phyloP scores from a whole-genome alignment of 2,113 vertebrate species.

The Neodontobutis hainanensis region DNA sequence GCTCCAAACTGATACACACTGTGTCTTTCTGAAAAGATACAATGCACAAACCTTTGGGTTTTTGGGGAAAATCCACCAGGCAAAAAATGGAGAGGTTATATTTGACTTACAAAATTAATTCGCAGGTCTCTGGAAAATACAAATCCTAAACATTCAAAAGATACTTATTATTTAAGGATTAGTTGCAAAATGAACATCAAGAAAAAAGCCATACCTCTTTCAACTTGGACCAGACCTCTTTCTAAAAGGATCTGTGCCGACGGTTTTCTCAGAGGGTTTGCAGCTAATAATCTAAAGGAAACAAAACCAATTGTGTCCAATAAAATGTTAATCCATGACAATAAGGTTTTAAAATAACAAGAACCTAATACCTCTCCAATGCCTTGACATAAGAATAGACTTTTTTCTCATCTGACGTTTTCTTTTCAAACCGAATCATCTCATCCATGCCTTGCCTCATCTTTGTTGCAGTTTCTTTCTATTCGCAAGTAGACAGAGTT shows the following conservation, averaged over 20 bases:
- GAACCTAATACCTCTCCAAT: neutral
- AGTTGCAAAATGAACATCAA: conserved; percentile 10
- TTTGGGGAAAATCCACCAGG: neutral
- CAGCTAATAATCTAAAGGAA: conserved; percentile 76
- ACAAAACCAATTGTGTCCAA: conserved; percentile 8
- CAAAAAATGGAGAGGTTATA: conserved; percentile 5
- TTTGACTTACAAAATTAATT: conserved; percentile 69
- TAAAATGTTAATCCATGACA: neutral
- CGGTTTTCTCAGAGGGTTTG: conserved; percentile 76
- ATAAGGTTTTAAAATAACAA: neutral
- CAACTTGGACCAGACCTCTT: conserved; percentile 77
- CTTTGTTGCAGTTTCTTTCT: neutral
- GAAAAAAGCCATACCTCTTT: conserved; percentile 71
- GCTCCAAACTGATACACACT: conserved; percentile 55
- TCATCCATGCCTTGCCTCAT: neutral
- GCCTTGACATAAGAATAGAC: conserved; percentile 3
- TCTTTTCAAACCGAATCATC: neutral
- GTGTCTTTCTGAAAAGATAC: conserved; percentile 64
- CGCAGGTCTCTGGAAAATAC: conserved; percentile 74
- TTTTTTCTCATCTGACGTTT: neutral
- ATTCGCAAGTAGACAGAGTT: neutral
- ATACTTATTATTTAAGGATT: conserved; percentile 6
- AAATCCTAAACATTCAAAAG: conserved; percentile 59
- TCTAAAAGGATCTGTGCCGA: conserved; percentile 79
- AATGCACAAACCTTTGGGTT: neutral